Evolutionary conservation across 2,113 vertebrate genomes (phyloP).

Genomic region (Larimichthys polyactis): DNA sequence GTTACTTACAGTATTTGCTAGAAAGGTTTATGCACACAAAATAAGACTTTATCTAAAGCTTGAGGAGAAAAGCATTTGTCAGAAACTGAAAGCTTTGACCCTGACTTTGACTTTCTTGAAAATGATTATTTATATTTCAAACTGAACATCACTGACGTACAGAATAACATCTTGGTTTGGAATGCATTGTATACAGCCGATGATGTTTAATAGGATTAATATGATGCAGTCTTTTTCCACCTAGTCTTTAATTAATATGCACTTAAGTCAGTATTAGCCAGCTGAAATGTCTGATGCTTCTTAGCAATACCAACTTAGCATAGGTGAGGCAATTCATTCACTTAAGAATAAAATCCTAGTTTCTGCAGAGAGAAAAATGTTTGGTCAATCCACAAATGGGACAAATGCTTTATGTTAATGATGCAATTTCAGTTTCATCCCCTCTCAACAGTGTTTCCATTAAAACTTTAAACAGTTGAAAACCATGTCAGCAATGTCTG

Average conservation of each 20-base stretch:
- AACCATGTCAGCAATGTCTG: neutral
- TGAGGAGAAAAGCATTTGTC: neutral
- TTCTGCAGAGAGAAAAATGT: neutral
- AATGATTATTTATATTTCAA: too few species aligned
- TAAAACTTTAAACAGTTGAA: neutral
- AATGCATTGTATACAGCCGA: neutral
- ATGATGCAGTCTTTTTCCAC: slow-evolving; percentile 1
- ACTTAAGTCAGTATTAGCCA: neutral
- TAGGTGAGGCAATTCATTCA: neutral
- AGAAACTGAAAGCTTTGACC: neutral
- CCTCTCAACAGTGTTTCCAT: neutral
- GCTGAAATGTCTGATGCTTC: neutral
- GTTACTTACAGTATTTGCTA: slow-evolving; percentile 19
- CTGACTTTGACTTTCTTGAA: neutral
- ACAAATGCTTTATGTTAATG: neutral
- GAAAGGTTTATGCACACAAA: slow-evolving; percentile 9
- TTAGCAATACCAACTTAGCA: neutral
- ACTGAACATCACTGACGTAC: neutral
- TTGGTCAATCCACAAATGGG: neutral
- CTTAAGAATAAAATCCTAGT: neutral
- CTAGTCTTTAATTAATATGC: slow-evolving; percentile 1
- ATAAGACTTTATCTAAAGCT: slow-evolving; percentile 11
- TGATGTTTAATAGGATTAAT: neutral
- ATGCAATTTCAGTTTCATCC: neutral
- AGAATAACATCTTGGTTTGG: neutral